Base-by-base conservation (phyloP, 2,888 invertebrate species). In the Drosophila demipolita region DNA sequence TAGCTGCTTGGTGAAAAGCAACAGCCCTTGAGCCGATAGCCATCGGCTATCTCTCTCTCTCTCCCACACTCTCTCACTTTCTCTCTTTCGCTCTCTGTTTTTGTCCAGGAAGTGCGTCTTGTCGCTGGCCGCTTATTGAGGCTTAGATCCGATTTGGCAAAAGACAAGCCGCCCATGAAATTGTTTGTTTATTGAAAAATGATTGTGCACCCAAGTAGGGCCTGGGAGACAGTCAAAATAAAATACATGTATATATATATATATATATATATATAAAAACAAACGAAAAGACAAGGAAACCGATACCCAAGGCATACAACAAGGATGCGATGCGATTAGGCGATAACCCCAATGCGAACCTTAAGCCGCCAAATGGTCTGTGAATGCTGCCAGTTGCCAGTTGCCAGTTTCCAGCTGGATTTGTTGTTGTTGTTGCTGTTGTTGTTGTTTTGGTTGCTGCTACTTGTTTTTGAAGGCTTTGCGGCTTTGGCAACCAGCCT, bases 121-220 rank as follows among this genome's bases (percentile, higher is more conserved):
- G 88, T 89, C 89, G 88, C 87, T 86, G 79, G 57, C 77, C 89
- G 87, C 88, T 89, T 87, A 87, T 87, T 89, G 86, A 85, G 88
- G 90, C 90, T 87, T 87, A 87, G 90, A 86, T 87, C 90, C 87
- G 90, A 89, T 89, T 87, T 89, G 80, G 75, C 83, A 75, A 78
- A 78, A 84, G 89, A 82, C 89, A 87, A 89, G 86, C 85, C 77
- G 87, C 75, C 85, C 87, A 88, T 88, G 90, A 88, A 88, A 88
- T 88, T 88, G 87, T 90, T 88, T 88, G 87, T 90, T 88, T 88
- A 88, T 88, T 88, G 87, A 88, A 88, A 88, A 88, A 88, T 88
- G 87, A 89, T 87, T 87, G 86, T 77, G 80, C 82, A 66, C 70
- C 45, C 45, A 45, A 15, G 23, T 66, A 45, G 65, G 77, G 66